Percentiles rank a stretch among this genome's conserved stretches.
Evolutionary conservation across 2,113 vertebrate genomes (phyloP).

Genomic region (Bostrychus sinensis): DNA sequence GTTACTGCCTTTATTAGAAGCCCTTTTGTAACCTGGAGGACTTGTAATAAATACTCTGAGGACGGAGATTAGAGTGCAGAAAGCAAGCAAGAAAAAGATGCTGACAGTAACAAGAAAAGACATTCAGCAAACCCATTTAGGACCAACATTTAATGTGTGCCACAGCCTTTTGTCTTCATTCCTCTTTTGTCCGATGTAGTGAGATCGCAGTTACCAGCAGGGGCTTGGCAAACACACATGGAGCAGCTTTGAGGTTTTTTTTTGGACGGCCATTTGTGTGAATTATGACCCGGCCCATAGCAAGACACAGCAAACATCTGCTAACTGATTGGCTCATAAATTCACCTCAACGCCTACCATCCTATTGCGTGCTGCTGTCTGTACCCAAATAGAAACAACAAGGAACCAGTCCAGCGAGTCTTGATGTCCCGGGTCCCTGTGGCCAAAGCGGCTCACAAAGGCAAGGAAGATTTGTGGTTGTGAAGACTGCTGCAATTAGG

Average conservation of each 20-base stretch:
- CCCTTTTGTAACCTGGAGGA: conserved; percentile 52
- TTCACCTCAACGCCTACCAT: conserved; percentile 42
- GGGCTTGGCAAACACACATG: conserved; percentile 45
- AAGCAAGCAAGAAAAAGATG: not conserved
- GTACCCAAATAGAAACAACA: conserved; percentile 55
- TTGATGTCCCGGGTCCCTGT: conserved; percentile 12
- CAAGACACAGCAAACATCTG: conserved; percentile 68
- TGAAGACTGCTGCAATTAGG: conserved; percentile 23
- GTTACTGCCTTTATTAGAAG: conserved; percentile 49
- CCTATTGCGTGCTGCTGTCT: conserved; percentile 47
- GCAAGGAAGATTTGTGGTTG: conserved; percentile 5
- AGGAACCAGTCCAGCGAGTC: conserved; percentile 20
- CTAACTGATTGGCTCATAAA: conserved; percentile 70
- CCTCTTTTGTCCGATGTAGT: conserved; percentile 30
- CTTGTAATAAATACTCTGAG: conserved; percentile 56
- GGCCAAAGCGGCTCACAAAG: conserved; percentile 20
- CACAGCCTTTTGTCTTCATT: conserved; percentile 2
- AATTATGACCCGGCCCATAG: conserved; percentile 63
- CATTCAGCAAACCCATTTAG: conserved; percentile 14
- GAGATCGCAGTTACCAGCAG: conserved; percentile 25
- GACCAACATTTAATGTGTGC: conserved; percentile 4
- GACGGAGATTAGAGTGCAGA: conserved; percentile 3
- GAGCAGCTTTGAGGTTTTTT: conserved; percentile 50
- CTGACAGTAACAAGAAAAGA: conserved; percentile 10
- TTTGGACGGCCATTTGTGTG: conserved; percentile 54